phyloP scores from a whole-genome alignment of 2,888 invertebrate genomes.

The Galerucella pusilla region DNA sequence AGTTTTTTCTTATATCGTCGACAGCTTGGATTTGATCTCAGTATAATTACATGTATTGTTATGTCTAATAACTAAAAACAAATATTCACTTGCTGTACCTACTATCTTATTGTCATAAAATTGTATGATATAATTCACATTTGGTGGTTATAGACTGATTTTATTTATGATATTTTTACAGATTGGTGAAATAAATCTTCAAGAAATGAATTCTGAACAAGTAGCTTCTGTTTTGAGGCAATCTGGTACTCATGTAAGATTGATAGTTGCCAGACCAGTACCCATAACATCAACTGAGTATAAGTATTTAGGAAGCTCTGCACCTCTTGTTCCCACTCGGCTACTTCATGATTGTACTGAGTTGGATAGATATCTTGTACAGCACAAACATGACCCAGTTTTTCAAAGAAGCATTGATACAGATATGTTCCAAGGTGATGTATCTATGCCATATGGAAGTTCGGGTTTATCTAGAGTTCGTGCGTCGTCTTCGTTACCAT shows the following conservation, averaged over 20 bases:
- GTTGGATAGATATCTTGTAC: conserved; percentile 85
- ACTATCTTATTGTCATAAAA: conserved; percentile 42
- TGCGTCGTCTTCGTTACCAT: conserved; percentile 65
- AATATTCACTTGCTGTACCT: conserved; percentile 61
- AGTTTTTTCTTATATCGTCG: too few species aligned
- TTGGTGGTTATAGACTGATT: background rate
- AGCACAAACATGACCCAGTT: conserved; percentile 83
- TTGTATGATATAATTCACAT: background rate
- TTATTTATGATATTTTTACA: conserved; percentile 47
- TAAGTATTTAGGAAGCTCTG: conserved; percentile 69
- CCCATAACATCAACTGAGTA: conserved; percentile 75
- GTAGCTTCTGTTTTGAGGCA: conserved; percentile 95
- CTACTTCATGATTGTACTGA: conserved; percentile 89
- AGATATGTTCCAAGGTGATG: conserved; percentile 62
- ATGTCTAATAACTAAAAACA: background rate
- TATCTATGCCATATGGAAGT: conserved; percentile 56
- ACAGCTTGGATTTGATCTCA: too few species aligned
- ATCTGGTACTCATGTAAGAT: conserved; percentile 93
- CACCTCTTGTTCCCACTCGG: conserved; percentile 75
- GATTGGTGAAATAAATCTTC: conserved; percentile 74
- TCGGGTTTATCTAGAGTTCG: conserved; percentile 61
- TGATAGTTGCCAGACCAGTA: conserved; percentile 93
- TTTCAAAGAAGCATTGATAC: conserved; percentile 63
- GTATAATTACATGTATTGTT: too few species aligned
- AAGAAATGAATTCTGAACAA: conserved; percentile 98